phyloP scores from a whole-genome alignment of 2,888 invertebrate genomes.

The Odontocerum albicorne region DNA sequence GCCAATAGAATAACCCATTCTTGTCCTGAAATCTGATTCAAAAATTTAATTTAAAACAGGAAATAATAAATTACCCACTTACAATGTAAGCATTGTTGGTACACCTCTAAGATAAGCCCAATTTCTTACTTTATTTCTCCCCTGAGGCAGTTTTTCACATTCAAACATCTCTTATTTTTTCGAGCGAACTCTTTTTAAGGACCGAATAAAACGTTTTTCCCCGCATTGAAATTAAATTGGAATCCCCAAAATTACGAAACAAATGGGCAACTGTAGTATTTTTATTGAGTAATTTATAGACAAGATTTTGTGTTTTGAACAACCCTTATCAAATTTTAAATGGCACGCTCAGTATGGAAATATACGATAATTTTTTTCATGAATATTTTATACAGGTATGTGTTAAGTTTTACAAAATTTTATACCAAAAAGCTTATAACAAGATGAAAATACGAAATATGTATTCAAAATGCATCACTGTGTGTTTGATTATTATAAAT shows the following conservation, averaged over 20 bases:
- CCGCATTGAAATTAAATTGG: conserved; percentile 18
- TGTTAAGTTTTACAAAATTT: too few relatives aligned
- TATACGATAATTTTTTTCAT: too few relatives aligned
- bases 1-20: too few relatives aligned
- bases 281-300: not conserved
- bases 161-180: conserved; percentile 15
- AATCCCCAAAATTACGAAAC: conserved; percentile 10
- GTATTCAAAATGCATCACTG: too few relatives aligned
- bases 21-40: not conserved
- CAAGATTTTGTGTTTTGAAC: not conserved
- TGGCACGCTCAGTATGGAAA: too few relatives aligned
- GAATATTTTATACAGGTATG: too few relatives aligned
- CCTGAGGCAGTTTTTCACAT: conserved; percentile 25
- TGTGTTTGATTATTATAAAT: too few relatives aligned
- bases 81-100: conserved; percentile 27
- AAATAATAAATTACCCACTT: conserved; percentile 28
- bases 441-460: too few relatives aligned
- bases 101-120: conserved; percentile 30
- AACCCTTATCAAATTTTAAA: not conserved
- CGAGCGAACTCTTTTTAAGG: conserved; percentile 8
- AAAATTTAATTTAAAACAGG: conserved; percentile 32
- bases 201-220: conserved; percentile 17
- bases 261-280: conserved; percentile 7
- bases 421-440: too few relatives aligned
- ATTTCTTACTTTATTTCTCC: conserved; percentile 32